These are phyloP conservation scores for Isotomurus palustris DNA, from an alignment of 2,888 invertebrate species.

Conservation along the genomic window DNA sequence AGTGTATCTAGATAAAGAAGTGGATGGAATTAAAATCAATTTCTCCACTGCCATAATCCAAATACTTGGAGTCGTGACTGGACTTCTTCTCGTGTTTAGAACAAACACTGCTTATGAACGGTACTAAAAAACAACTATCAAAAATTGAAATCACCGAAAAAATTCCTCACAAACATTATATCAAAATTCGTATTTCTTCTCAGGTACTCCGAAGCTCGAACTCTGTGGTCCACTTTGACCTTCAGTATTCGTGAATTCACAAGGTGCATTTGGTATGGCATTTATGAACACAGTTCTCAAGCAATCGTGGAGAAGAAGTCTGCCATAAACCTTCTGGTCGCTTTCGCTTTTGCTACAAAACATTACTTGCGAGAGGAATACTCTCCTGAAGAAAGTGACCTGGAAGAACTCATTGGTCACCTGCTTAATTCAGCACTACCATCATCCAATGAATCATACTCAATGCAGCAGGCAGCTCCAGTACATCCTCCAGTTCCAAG, in stretches of 20 bases:
- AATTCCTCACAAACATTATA: not conserved
- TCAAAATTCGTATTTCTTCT: not conserved
- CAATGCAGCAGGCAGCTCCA: too few species aligned
- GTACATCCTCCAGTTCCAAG: not conserved
- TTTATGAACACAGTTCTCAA: slow-evolving; percentile 16
- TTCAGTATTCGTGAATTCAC: slow-evolving; percentile 33
- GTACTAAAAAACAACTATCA: slow-evolving; percentile 39
- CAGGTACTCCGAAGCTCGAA: slow-evolving; percentile 38
- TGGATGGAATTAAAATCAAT: slow-evolving; percentile 19
- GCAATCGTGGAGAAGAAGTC: slow-evolving; percentile 36
- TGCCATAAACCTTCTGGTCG: slow-evolving; percentile 33
- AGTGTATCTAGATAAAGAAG: slow-evolving; percentile 21
- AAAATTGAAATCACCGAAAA: slow-evolving; percentile 20
- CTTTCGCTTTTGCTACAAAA: slow-evolving; percentile 34
- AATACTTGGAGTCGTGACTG: slow-evolving; percentile 32
- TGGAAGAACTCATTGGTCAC: slow-evolving; percentile 35
- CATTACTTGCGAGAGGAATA: slow-evolving; percentile 39
- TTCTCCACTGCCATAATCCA: slow-evolving; percentile 32
- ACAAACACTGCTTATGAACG: too few species aligned
- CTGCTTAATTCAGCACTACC: too few species aligned
- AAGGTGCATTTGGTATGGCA: slow-evolving; percentile 34
- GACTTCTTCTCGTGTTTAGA: too few species aligned
- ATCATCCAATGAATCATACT: too few species aligned
- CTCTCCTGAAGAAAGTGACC: slow-evolving; percentile 36
- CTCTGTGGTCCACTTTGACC: slow-evolving; percentile 36